phyloP scores from a whole-genome alignment of 2,113 vertebrate species.

The Malurus alboscapulatus region DNA sequence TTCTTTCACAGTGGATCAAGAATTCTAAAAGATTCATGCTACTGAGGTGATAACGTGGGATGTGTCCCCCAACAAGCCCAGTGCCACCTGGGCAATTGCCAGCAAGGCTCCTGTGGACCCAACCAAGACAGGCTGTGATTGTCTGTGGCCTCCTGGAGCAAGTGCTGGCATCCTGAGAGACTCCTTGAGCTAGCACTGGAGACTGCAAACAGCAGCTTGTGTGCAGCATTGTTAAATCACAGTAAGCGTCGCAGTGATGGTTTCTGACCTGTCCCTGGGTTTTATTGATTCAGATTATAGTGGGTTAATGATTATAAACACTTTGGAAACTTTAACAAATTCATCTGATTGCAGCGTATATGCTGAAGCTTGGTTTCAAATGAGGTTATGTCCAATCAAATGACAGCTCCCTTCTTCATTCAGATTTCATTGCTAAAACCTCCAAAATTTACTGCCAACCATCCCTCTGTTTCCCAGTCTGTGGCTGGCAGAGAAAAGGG shows the following conservation, averaged over 20 bases:
- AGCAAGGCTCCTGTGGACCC: neutral
- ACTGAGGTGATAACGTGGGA: neutral
- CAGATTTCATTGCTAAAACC: neutral
- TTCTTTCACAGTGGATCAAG: neutral
- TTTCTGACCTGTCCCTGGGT: neutral
- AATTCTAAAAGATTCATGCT: neutral
- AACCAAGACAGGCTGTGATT: neutral
- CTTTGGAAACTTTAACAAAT: neutral
- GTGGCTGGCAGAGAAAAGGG: neutral
- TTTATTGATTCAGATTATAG: neutral
- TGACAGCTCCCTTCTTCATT: neutral
- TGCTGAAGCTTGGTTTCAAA: neutral
- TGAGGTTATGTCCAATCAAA: neutral
- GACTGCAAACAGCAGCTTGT: neutral
- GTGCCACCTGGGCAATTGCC: neutral
- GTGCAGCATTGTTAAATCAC: neutral
- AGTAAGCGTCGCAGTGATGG: rapidly evolving
- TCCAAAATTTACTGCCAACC: neutral
- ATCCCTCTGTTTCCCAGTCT: neutral
- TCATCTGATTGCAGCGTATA: neutral
- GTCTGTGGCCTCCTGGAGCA: neutral
- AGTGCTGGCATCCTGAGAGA: neutral
- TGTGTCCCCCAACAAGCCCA: neutral
- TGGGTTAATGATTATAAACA: neutral
- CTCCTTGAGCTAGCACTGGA: neutral